Conservation (phyloP, 2,113 vertebrate genomes). For the Albula goreensis region DNA sequence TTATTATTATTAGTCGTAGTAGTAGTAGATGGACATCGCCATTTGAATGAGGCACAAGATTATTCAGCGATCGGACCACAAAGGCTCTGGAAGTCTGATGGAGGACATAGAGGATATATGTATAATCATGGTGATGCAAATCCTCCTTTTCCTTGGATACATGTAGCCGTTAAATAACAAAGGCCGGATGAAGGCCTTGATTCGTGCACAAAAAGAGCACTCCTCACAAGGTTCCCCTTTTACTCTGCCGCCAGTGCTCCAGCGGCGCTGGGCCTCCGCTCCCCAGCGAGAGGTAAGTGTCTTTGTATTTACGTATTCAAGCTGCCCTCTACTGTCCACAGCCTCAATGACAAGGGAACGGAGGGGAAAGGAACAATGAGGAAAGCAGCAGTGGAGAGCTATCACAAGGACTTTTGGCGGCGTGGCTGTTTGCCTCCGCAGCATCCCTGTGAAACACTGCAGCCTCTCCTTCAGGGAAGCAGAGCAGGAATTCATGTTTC, state of each 20-base stretch:
- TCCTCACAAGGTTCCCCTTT: background rate
- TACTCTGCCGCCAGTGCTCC: background rate
- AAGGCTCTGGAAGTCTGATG: background rate
- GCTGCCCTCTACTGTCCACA: constrained; percentile 76
- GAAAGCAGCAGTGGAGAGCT: background rate
- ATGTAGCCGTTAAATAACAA: background rate
- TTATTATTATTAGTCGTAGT: too few species aligned
- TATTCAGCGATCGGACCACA: background rate
- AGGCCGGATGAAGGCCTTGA: background rate
- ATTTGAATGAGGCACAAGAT: too few species aligned
- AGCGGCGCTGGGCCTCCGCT: constrained; percentile 52
- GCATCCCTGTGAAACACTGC: too few species aligned
- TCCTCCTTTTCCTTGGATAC: background rate
- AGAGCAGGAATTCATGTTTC: background rate
- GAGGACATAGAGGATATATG: background rate
- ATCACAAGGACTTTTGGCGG: background rate
- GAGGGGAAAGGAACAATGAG: constrained; percentile 47
- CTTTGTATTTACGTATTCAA: constrained; percentile 74
- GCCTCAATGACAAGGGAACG: constrained; percentile 65
- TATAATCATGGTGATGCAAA: background rate
- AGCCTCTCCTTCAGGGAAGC: background rate
- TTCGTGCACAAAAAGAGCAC: background rate
- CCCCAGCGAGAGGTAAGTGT: constrained; percentile 46
- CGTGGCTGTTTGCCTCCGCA: background rate
- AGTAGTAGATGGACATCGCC: too few species aligned